A percentile compares a stretch with the other conserved stretches of the same genome.
Evolutionary conservation across 2,888 invertebrate genomes (phyloP).

Genomic region (Cepaea hortensis): DNA sequence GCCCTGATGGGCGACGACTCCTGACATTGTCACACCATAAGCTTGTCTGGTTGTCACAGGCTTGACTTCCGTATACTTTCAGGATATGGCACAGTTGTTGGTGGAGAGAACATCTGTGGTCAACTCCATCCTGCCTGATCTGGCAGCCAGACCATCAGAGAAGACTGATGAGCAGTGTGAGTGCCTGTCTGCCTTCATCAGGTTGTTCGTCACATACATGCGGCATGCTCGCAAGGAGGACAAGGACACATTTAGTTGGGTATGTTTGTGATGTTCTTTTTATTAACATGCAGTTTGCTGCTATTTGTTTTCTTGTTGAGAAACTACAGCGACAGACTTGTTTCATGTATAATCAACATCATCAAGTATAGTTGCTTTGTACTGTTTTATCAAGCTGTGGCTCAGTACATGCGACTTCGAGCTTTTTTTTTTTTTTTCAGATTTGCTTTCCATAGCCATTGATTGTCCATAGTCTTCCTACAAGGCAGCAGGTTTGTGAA

Average conservation of each 20-base stretch:
- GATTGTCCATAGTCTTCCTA: no score
- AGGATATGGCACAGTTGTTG: constrained; percentile 92
- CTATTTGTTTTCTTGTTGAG: neutral
- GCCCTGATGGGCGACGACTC: no score
- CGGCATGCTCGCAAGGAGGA: constrained; percentile 80
- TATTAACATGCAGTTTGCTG: neutral
- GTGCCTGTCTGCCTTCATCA: constrained; percentile 71
- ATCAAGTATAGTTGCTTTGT: no score
- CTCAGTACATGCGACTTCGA: no score
- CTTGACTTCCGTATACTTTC: constrained; percentile 63
- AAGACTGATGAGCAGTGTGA: constrained; percentile 56
- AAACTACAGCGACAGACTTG: no score
- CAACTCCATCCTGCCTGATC: constrained; percentile 84
- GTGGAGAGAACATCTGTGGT: constrained; percentile 93
- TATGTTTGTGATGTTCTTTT: constrained; percentile 53
- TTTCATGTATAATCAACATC: no score
- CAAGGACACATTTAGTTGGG: constrained; percentile 78
- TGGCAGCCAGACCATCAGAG: constrained; percentile 50
- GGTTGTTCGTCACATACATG: constrained; percentile 74
- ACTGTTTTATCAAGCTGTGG: no score
- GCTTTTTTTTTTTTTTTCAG: no score
- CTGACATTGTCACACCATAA: no score
- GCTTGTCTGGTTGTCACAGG: neutral
- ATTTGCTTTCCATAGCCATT: no score
- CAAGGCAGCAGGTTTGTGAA: no score